phyloP scores from a whole-genome alignment of 1,140 invertebrate species.

The Procambarus clarkii region DNA sequence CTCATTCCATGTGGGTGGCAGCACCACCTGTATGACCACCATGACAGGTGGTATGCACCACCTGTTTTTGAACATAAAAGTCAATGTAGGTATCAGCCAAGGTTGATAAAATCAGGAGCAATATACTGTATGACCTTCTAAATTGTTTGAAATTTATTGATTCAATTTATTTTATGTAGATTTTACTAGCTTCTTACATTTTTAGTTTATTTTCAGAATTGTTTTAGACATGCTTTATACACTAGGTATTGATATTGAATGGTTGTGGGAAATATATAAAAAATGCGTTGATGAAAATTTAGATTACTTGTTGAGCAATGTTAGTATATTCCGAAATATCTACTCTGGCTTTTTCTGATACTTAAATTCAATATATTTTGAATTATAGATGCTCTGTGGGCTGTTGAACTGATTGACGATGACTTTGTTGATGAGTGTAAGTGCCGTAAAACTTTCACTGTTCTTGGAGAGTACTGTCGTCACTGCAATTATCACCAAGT shows the following conservation, averaged over 20 bases:
- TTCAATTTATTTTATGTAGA: not conserved
- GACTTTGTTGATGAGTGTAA: constrained; percentile 70
- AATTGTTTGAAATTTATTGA: not conserved
- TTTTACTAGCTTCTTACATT: not conserved
- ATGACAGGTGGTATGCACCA: no score
- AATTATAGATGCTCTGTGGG: constrained; percentile 72
- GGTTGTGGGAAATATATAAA: not conserved
- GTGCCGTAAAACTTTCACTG: constrained; percentile 42
- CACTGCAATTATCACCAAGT: not conserved
- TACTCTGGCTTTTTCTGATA: not conserved
- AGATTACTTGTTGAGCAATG: no score
- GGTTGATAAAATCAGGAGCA: not conserved
- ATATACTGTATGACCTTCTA: not conserved
- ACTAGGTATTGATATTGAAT: constrained; percentile 26
- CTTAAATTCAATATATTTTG: constrained; percentile 64
- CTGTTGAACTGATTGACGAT: constrained; percentile 68
- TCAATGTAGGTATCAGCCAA: no score
- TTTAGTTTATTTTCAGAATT: constrained; percentile 14
- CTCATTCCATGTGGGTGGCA: no score
- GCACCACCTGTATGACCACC: no score
- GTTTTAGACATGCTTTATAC: constrained; percentile 20
- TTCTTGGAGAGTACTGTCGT: constrained; percentile 52
- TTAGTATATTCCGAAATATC: no score
- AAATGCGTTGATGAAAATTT: no score
- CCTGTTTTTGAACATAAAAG: no score